Evolutionary conservation across 1,140 invertebrate species (phyloP).

Genomic region (Pemphigus obesinymphae): DNA sequence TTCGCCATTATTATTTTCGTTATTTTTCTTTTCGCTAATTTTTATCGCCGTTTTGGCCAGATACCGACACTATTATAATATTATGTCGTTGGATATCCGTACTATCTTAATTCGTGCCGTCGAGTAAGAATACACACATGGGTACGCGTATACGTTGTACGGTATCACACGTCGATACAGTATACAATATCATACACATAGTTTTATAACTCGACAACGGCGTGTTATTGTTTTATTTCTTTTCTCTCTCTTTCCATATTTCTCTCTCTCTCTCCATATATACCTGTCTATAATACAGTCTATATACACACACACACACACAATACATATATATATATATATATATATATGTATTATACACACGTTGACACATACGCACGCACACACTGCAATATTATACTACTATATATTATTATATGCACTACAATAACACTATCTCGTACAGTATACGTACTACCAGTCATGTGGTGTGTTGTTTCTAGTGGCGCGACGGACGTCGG

Average conservation of each 20-base stretch:
- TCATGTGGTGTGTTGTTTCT: constrained; percentile 8
- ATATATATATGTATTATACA: too few species aligned
- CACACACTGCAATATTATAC: too few species aligned
- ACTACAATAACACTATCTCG: too few species aligned
- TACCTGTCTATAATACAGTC: too few species aligned
- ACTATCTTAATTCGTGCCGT: too few species aligned
- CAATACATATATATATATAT: too few species aligned
- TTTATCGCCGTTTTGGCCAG: too few species aligned
- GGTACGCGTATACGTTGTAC: neutral
- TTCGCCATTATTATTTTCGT: too few species aligned
- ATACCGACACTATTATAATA: neutral
- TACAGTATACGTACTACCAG: neutral
- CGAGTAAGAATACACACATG: neutral
- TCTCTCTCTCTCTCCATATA: neutral
- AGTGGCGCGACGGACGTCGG: neutral
- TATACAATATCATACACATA: too few species aligned
- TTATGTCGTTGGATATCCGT: neutral
- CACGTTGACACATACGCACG: neutral
- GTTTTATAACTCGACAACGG: neutral
- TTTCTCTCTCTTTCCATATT: neutral
- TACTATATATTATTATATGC: neutral
- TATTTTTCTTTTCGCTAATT: too few species aligned
- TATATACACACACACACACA: too few species aligned
- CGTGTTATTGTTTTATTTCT: constrained; percentile 6
- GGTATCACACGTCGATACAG: neutral